phyloP scores from a whole-genome alignment of 1,140 invertebrate genomes.

The Zaprionus lachaisei region DNA sequence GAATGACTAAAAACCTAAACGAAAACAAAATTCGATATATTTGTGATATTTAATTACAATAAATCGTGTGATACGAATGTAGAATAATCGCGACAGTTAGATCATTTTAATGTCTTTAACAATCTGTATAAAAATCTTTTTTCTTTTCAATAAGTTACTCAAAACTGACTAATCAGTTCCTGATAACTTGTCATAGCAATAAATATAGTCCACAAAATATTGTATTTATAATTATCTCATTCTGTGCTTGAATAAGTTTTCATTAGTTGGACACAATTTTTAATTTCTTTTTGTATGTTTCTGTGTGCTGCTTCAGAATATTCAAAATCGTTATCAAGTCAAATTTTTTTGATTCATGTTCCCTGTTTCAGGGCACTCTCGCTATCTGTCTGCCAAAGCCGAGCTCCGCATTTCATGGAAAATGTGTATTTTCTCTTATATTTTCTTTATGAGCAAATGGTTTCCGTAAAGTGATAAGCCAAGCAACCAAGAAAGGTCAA shows the following conservation, averaged over 20 bases:
- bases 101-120: no score
- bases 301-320: background rate
- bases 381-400: conserved; percentile 30
- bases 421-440: conserved; percentile 22
- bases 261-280: background rate
- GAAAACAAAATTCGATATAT: no score
- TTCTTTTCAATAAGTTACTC: no score
- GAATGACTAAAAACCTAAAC: no score
- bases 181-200: background rate
- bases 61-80: no score
- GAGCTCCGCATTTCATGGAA: background rate
- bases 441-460: conserved; percentile 57
- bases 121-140: no score
- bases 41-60: no score
- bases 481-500: background rate
- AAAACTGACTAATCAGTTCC: no score
- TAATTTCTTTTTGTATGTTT: background rate
- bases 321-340: background rate
- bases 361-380: conserved; percentile 21
- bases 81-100: no score
- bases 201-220: background rate
- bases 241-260: background rate
- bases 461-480: conserved; percentile 10
- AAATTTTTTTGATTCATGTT: conserved; percentile 8
- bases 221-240: background rate